Evolutionary conservation across 37 sponge, comb jelly and placozoan genomes (phyloP), one percentile per base, ranked within the genome.

Genomic region (Cladorhizidae sp.): DNA sequence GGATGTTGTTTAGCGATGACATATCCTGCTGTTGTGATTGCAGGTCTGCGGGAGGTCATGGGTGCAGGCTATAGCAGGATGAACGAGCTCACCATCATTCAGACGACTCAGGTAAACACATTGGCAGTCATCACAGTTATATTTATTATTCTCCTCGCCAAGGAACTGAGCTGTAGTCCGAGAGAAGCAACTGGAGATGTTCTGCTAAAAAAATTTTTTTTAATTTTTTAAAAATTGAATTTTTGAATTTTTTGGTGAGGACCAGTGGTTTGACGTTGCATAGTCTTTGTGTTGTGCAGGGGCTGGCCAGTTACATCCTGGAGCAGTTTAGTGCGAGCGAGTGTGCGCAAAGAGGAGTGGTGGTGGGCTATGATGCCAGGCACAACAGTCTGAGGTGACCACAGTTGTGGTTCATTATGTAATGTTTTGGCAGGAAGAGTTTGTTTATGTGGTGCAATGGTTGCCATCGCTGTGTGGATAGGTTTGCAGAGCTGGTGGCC

Each of bases 71-170:
- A 90, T 67, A 78, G 75, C 61, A 43, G 84, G 26, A 96, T 99
- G 95, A 99, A 99, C 62, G 97, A 99, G 67, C 90, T 99, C 54
- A 96, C 97, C n/a, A 74, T 99, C 40, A 94, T 99, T 25, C 99
- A 99, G 57, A 99, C 95, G 41, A 89, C 97, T 17, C 99, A 98
- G 90, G 96, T 95, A 35, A 41, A 43, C 20, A 32, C 2, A 52
- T 22, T n/a, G 38, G 12, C 23, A 18, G 61, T 59, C 5, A 67
- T 35, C 3, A 23, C 61, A 23, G 26, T 20, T 18, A 67, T n/a
- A n/a, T n/a, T n/a, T n/a, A n/a, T n/a, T n/a, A n/a, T n/a, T n/a
- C n/a, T n/a, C n/a, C n/a, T n/a, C n/a, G n/a, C n/a, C n/a, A n/a
- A n/a, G n/a, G n/a, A n/a, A 45, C 9, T 45, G 49, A 45, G 49